Base-by-base conservation (phyloP, 1,140 invertebrate genomes). In the Epicauta chinensis region DNA sequence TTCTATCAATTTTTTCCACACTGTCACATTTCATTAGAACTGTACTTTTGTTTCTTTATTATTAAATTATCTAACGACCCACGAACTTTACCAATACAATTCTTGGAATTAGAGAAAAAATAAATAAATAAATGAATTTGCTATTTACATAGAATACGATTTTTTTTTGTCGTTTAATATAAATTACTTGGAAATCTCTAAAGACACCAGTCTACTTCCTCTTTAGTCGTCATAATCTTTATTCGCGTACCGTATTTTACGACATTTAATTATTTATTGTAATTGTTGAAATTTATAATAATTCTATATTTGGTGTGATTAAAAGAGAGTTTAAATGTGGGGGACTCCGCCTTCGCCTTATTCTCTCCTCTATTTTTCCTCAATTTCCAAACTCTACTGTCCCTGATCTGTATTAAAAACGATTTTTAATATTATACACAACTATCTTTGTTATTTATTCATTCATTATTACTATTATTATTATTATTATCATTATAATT, bases 401-500 rank as follows among this genome's bases (percentile, higher is more conserved):
- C 23, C 23, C 23, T 5, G 23, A 23, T 23, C 23, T 7, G 23
- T 23, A 23, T 23, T 23, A 23, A 23, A 23, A n/a, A 15, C 14
- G 11, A 16, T 38, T 14, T 16, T 15, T 38, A 13, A n/a, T 38
- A 13, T 15, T 38, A 38, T 14, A 15, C 12, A 15, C 16, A 15
- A 38, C 16, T 14, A 15, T 16, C 16, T 11, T 12, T 11, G 14
- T 11, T 13, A n/a, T n/a, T n/a, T n/a, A n/a, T n/a, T n/a, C n/a
- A n/a, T n/a, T n/a, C 47, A 23, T 38, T 16, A 13, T 38, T 30
- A 23, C 46, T 38, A 30, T 30, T 5, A 52, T 32, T 56, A 56
- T 51, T 56, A 41, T 43, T 51, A 46, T 56, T 39, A 56, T 52
- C 52, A 23, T 7, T 44, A 50, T 52, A 37, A 40, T 41, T 51